Conservation (phyloP, 2,113 vertebrate genomes). For the Turnix velox region DNA sequence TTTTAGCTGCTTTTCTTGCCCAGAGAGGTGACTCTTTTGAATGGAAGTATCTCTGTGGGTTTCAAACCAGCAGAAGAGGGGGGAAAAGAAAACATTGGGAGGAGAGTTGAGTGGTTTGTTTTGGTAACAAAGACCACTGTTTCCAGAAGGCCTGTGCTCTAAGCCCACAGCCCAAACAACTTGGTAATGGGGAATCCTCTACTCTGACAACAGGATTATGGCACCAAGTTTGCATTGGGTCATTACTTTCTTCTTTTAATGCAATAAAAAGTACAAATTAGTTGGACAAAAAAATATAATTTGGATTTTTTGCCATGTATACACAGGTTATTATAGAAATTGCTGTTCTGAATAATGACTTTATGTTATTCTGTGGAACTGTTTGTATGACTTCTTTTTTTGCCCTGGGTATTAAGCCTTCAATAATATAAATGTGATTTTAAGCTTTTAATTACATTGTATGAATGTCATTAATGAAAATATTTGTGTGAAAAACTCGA, state of each 20-base stretch:
- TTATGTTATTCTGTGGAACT: not conserved
- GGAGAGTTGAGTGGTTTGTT: not conserved
- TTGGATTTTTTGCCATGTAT: not conserved
- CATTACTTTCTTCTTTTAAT: not conserved
- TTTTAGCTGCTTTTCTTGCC: not conserved
- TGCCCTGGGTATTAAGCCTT: not conserved
- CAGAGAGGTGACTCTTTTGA: not conserved
- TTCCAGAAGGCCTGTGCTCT: not conserved
- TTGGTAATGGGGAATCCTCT: not conserved
- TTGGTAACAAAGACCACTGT: not conserved
- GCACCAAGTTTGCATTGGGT: not conserved
- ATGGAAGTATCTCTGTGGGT: not conserved
- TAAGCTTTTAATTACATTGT: not conserved
- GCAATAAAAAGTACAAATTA: not conserved
- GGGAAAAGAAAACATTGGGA: not conserved
- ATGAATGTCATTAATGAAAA: not conserved
- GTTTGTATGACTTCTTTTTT: not conserved
- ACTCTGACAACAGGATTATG: not conserved
- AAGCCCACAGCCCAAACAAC: not conserved
- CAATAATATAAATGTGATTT: not conserved
- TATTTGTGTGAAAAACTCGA: not conserved
- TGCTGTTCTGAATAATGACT: not conserved
- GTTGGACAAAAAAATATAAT: not conserved
- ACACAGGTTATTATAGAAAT: not conserved
- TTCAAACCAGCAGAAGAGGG: not conserved